Evolutionary conservation across 2,888 invertebrate species (phyloP).

Genomic region (Silvanus unidentatus): DNA sequence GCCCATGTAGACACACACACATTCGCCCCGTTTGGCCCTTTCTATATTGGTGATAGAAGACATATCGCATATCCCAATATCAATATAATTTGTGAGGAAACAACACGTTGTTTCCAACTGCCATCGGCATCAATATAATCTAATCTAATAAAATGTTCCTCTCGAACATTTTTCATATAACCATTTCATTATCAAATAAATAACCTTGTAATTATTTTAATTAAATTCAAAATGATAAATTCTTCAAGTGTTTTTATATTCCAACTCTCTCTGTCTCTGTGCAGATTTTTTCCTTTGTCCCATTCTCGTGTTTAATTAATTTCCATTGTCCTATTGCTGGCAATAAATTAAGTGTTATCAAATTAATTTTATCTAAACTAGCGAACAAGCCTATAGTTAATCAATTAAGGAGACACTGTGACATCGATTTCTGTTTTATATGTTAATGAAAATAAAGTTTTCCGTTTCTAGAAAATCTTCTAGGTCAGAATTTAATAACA

Average conservation of each 20-base stretch:
- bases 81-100: background rate
- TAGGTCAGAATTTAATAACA: no score
- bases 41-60: slow-evolving; percentile 3
- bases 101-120: no score
- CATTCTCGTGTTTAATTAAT: background rate
- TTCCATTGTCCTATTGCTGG: background rate
- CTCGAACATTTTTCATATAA: no score
- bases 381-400: background rate
- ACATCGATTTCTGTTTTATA: no score
- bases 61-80: slow-evolving; percentile 1
- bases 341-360: slow-evolving; percentile 1
- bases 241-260: no score
- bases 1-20: slow-evolving; percentile 10
- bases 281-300: background rate
- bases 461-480: no score
- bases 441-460: no score
- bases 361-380: slow-evolving; percentile 4
- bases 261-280: background rate
- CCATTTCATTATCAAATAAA: no score
- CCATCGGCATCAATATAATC: no score
- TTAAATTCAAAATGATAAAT: background rate
- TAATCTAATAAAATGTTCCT: no score
- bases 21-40: slow-evolving; percentile 3
- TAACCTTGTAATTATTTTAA: no score
- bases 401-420: slow-evolving; percentile 3